Percentiles rank a stretch among this genome's conserved stretches.
Conservation (phyloP, 2,113 vertebrate genomes). For the Carassius gibelio region DNA sequence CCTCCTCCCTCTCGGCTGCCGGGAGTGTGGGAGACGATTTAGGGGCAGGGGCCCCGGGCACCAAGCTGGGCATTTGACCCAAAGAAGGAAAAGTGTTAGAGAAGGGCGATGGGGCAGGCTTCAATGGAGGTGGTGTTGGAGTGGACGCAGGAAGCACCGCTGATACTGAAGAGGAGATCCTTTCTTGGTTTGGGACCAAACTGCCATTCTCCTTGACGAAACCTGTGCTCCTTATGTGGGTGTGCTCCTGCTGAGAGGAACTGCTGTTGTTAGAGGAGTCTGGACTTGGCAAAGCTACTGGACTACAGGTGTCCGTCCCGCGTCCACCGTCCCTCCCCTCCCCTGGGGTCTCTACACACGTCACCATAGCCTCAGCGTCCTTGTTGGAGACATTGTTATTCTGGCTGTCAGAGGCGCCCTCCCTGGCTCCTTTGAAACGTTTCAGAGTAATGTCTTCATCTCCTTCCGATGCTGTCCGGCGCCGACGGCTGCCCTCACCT, state of each 20-base stretch:
- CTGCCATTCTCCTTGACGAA: slow-evolving; percentile 96
- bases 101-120: slow-evolving; percentile 78
- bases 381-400: slow-evolving; percentile 80
- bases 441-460: slow-evolving; percentile 90
- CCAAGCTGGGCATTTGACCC: slow-evolving; percentile 80
- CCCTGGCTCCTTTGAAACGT: slow-evolving; percentile 84
- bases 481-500: slow-evolving; percentile 85
- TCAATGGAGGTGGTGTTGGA: slow-evolving; percentile 70
- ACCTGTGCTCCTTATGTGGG: slow-evolving; percentile 81
- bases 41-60: slow-evolving; percentile 76
- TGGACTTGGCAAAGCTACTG: slow-evolving; percentile 59
- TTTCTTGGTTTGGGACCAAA: slow-evolving; percentile 82
- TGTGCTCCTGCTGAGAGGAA: slow-evolving; percentile 83
- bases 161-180: slow-evolving; percentile 77
- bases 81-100: slow-evolving; percentile 84
- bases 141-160: slow-evolving; percentile 62
- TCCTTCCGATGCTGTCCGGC: slow-evolving; percentile 81
- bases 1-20: slow-evolving; percentile 79
- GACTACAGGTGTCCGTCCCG: slow-evolving; percentile 67
- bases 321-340: slow-evolving; percentile 56
- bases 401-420: slow-evolving; percentile 76
- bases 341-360: slow-evolving; percentile 73
- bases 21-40: slow-evolving; percentile 75
- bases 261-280: slow-evolving; percentile 60
- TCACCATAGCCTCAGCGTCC: slow-evolving; percentile 76